Evolutionary conservation across 2,888 invertebrate genomes (phyloP).

Genomic region (Deilephila elpenor): DNA sequence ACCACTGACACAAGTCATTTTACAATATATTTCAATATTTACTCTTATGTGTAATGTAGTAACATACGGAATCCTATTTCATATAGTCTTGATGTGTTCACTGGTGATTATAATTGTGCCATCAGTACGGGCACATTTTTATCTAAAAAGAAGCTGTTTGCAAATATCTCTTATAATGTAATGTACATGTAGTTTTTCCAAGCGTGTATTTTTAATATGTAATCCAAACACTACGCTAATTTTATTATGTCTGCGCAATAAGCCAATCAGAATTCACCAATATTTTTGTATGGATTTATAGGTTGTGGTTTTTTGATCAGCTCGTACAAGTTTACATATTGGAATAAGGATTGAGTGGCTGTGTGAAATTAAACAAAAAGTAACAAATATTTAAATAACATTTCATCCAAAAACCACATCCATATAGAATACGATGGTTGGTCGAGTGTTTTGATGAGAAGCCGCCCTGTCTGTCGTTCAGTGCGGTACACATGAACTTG

Average conservation of each 20-base stretch:
- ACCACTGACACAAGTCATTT: not conserved
- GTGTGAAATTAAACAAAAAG: not conserved
- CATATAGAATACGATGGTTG: constrained; percentile 5
- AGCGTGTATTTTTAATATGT: constrained; percentile 1
- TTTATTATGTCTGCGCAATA: constrained; percentile 11
- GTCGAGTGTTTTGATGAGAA: constrained; percentile 34
- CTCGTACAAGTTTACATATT: constrained; percentile 11
- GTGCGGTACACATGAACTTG: constrained; percentile 10
- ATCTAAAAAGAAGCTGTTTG: not conserved
- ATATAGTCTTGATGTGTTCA: constrained; percentile 29
- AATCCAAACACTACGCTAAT: constrained; percentile 10
- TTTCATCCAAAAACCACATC: constrained; percentile 20
- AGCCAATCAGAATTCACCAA: constrained; percentile 24
- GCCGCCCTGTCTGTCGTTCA: not conserved
- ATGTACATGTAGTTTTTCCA: not conserved
- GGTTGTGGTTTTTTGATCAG: constrained; percentile 27
- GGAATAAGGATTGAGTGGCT: not conserved
- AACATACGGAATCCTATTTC: constrained; percentile 3
- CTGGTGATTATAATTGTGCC: constrained; percentile 16
- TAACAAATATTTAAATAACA: not conserved
- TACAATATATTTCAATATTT: constrained; percentile 20
- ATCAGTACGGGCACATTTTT: constrained; percentile 4
- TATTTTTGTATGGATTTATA: constrained; percentile 30
- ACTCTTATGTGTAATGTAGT: constrained; percentile 11
- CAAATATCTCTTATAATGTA: not conserved